Percentiles rank a stretch among this genome's conserved stretches.
phyloP scores from a whole-genome alignment of 30 jellyfish, hydroid and myxozoan genomes.

The Nemopilema nomurai region DNA sequence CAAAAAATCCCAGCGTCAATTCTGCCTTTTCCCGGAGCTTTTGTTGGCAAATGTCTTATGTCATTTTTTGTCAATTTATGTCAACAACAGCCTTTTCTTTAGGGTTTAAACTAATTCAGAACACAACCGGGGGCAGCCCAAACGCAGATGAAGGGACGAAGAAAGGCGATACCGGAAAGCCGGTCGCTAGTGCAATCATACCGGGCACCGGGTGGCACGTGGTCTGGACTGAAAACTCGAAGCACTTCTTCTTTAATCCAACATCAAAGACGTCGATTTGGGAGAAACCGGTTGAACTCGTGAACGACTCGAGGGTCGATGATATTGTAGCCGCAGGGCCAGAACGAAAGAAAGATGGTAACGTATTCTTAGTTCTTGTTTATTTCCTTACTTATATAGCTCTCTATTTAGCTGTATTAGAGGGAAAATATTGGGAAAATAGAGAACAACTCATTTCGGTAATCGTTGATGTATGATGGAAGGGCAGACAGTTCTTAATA shows the following conservation, averaged over 20 bases:
- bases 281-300: constrained; percentile 92
- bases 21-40: too few species aligned
- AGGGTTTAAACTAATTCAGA: constrained; percentile 43
- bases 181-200: constrained; percentile 82
- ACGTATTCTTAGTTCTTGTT: not conserved
- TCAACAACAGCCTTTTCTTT: not conserved
- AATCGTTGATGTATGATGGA: too few species aligned
- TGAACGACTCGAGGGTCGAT: constrained; percentile 49
- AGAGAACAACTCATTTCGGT: too few species aligned
- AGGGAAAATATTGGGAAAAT: too few species aligned
- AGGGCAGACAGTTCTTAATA: too few species aligned
- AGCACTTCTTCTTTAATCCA: constrained; percentile 82
- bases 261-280: constrained; percentile 89
- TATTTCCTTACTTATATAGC: too few species aligned
- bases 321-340: constrained; percentile 84
- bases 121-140: not conserved
- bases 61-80: not conserved
- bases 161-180: constrained; percentile 51
- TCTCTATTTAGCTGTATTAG: too few species aligned
- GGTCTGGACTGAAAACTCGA: constrained; percentile 93
- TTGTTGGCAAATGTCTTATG: too few species aligned
- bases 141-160: constrained; percentile 34
- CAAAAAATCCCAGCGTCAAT: too few species aligned
- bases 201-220: constrained; percentile 98
- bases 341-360: constrained; percentile 21